These are phyloP conservation scores for Conomelus anceps DNA, from an alignment of 2,888 invertebrate genomes.

Conservation along the genomic window DNA sequence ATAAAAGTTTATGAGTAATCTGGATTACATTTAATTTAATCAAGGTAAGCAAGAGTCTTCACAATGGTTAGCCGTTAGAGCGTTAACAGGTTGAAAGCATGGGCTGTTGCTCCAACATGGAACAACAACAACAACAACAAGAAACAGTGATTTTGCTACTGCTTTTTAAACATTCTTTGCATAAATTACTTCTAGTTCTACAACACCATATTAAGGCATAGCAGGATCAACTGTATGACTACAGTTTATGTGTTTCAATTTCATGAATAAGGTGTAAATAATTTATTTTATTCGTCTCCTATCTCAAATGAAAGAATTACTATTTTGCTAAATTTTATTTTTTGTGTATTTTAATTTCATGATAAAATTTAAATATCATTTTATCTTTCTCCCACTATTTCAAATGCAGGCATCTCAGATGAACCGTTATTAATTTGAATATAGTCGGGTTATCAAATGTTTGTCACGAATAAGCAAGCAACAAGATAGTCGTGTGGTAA, in stretches of 20 bases:
- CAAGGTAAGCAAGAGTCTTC: neutral
- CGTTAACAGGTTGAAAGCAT: neutral
- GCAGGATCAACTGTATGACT: neutral
- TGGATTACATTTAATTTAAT: neutral
- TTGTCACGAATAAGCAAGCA: neutral
- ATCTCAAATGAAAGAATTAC: no score
- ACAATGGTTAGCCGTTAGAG: neutral
- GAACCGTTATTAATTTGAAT: neutral
- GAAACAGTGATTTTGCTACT: neutral
- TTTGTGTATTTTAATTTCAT: no score
- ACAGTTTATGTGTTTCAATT: neutral
- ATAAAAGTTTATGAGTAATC: neutral
- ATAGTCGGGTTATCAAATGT: neutral
- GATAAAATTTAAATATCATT: no score
- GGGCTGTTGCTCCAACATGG: neutral
- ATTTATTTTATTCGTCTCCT: no score
- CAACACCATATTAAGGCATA: neutral
- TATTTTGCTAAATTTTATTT: no score
- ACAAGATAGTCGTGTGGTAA: neutral
- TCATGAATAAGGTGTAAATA: neutral
- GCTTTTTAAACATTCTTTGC: neutral
- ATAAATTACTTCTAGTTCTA: neutral
- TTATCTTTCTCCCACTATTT: no score
- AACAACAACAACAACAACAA: no score
- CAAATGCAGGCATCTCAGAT: neutral